Evolutionary conservation across 2,888 invertebrate species (phyloP).

Genomic region (Aproaerema taeniolella): DNA sequence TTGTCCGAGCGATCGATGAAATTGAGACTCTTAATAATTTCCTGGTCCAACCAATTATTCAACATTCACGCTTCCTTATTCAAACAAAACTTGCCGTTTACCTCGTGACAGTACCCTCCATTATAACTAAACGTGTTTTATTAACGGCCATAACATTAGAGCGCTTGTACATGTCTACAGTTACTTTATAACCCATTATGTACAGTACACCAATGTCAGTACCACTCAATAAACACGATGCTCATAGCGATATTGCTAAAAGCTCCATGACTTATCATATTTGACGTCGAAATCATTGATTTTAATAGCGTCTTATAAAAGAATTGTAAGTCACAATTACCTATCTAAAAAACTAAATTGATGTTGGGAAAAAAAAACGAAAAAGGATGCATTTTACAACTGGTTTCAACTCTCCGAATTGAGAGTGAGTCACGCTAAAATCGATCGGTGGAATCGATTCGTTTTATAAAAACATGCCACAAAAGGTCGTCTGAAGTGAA

Average conservation of each 20-base stretch:
- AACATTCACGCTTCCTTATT: conserved; percentile 57
- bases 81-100: conserved; percentile 41
- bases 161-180: conserved; percentile 16
- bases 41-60: conserved; percentile 49
- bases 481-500: conserved; percentile 51
- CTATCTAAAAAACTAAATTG: background rate
- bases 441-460: conserved; percentile 49
- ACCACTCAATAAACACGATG: background rate
- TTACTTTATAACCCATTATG: conserved; percentile 17
- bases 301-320: background rate
- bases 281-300: background rate
- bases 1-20: conserved; percentile 37
- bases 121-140: conserved; percentile 41
- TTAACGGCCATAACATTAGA: conserved; percentile 36
- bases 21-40: conserved; percentile 44
- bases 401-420: conserved; percentile 33
- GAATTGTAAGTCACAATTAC: conserved; percentile 1
- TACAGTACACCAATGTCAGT: conserved; percentile 1
- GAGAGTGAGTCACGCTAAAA: conserved; percentile 52
- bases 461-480: conserved; percentile 46
- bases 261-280: background rate
- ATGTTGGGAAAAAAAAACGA: background rate
- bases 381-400: background rate
- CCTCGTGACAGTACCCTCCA: conserved; percentile 37
- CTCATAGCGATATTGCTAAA: background rate